Evolutionary conservation across 2,797 vertebrate genomes (phyloP).

Genomic region (Pygocentrus nattereri): DNA sequence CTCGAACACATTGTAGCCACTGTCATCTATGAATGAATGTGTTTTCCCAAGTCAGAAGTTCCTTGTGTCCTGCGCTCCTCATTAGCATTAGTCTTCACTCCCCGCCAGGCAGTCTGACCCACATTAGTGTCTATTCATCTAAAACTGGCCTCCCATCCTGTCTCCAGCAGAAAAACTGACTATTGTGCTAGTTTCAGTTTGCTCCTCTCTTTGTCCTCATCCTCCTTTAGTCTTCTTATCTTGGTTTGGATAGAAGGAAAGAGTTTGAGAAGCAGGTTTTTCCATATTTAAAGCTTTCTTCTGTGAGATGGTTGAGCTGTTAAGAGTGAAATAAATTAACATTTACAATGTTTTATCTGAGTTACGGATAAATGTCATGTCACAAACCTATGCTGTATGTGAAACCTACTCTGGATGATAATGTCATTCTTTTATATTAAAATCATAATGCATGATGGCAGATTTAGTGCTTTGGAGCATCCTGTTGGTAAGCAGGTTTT

Average conservation of each 20-base stretch:
- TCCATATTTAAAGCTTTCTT: background rate
- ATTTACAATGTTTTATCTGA: background rate
- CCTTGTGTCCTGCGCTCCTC: background rate
- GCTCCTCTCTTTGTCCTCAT: background rate
- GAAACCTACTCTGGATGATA: background rate
- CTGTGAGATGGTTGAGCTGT: no score
- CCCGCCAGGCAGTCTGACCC: background rate
- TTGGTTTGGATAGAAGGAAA: background rate
- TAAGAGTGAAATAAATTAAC: background rate
- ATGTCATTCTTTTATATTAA: background rate
- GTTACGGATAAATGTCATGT: background rate
- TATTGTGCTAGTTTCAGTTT: background rate
- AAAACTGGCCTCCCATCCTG: background rate
- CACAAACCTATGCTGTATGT: no score
- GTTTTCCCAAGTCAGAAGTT: conserved; percentile 5
- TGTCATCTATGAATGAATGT: conserved; percentile 6
- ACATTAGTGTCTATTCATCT: conserved; percentile 1
- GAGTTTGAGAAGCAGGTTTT: background rate
- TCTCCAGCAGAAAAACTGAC: background rate
- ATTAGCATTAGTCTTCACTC: conserved; percentile 1
- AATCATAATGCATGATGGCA: background rate
- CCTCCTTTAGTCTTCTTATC: background rate
- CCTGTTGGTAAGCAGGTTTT: no score
- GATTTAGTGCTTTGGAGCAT: no score
- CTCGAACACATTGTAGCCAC: background rate